Base-by-base conservation (phyloP, 2,888 invertebrate genomes). In the Itoplectis maculator region DNA sequence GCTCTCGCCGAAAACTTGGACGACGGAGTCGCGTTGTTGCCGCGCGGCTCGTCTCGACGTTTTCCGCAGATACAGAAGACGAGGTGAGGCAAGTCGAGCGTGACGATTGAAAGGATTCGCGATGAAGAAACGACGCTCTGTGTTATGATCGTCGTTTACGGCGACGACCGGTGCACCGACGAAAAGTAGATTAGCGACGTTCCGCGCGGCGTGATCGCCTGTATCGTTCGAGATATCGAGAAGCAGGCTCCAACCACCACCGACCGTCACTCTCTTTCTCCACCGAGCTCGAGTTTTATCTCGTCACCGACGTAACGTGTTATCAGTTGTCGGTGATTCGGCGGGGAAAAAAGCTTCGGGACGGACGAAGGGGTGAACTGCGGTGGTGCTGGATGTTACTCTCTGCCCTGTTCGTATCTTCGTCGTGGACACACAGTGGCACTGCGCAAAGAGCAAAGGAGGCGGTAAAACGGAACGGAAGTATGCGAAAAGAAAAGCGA, bases 241-340 rank as follows among this genome's bases (percentile, higher is more conserved):
- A n/a, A n/a, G n/a, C n/a, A n/a, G n/a, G n/a, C n/a, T n/a, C n/a
- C 2, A 51, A 29, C 5, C 37, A n/a, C 54, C 20, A 9, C 35
- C 18, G 40, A 40, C 42, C 37, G 61, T 9, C 42, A 59, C 13
- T 18, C 45, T 47, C 45, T 9, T 35, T 40, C 42, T 6, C 11
- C 42, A 45, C 13, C 42, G 29, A 59, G 7, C 20, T 11, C 13
- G 35, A 63, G 15, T 54, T 61, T 54, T 61, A 73, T 73, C 73
- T 73, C 49, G 61, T 73, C 73, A 47, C 35, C 23, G n/a, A 45
- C 42, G 63, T 73, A 70, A 63, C 59, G 66, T 51, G 66, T 79
- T 81, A 81, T 81, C 81, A 61, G 61, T 51, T 45, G 66, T 8
- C 76, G 59, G 73, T 61, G 70, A 59, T 75, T 82, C 70, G 35